Conservation (phyloP, 2,797 vertebrate species). For the Chaetophractus vellerosus region DNA sequence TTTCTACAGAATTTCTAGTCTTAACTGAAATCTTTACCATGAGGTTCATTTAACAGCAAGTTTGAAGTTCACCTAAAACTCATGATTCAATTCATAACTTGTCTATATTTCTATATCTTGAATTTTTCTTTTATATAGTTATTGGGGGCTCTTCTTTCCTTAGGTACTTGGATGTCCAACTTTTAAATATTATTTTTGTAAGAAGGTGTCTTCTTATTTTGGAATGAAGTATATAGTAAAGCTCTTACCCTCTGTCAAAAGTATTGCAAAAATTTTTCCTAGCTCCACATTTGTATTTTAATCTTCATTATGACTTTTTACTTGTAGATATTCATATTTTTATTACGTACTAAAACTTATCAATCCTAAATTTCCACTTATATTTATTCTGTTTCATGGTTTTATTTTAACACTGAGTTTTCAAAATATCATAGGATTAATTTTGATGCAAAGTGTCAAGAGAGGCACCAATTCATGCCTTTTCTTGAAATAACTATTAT, state of each 20-base stretch:
- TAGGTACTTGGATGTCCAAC: neutral
- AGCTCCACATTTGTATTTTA: neutral
- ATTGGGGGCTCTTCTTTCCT: neutral
- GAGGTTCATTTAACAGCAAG: neutral
- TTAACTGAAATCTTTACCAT: neutral
- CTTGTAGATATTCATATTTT: neutral
- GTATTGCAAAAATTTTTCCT: neutral
- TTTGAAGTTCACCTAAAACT: neutral
- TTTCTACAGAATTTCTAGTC: neutral
- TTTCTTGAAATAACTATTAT: neutral
- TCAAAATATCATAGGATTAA: neutral
- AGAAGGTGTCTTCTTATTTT: neutral
- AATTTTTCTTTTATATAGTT: neutral
- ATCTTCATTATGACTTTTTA: neutral
- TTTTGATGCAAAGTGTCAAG: neutral
- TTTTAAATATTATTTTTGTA: too few relatives aligned
- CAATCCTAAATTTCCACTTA: neutral
- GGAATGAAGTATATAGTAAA: neutral
- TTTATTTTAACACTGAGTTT: neutral
- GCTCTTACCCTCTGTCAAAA: neutral
- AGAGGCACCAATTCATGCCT: neutral
- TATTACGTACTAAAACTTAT: neutral
- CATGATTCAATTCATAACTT: neutral
- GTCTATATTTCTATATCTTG: neutral
- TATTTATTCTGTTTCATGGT: neutral